A percentile compares a stretch with the other conserved stretches of the same genome.
Evolutionary conservation across 1,140 invertebrate species (phyloP).

Genomic region (Heterodera schachtii): DNA sequence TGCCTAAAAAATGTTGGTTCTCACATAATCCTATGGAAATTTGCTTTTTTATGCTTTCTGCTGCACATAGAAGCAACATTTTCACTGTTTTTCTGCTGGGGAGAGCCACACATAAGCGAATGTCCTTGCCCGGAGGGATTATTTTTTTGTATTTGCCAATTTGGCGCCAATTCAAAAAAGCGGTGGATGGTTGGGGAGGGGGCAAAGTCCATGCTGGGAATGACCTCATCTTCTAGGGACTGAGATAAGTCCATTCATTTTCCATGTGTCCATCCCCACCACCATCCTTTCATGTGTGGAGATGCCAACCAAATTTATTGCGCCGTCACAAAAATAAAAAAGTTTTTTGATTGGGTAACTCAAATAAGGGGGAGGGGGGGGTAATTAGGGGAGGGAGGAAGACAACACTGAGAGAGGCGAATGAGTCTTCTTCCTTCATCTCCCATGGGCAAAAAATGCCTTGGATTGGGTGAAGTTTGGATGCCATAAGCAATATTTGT

Average conservation of each 20-base stretch:
- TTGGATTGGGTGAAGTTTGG: background rate
- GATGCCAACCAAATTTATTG: background rate
- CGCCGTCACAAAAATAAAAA: background rate
- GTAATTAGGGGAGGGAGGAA: background rate
- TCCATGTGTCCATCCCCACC: no score
- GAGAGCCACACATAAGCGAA: no score
- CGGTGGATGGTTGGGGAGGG: no score
- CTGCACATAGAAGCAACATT: no score
- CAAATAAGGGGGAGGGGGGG: background rate
- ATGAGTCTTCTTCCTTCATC: background rate
- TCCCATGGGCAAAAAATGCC: background rate
- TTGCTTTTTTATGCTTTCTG: no score
- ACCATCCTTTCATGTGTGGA: no score
- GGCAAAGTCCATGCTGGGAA: background rate
- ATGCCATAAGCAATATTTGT: background rate
- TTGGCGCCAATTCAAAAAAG: background rate
- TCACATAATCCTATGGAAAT: no score
- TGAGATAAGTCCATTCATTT: background rate
- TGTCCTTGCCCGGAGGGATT: background rate
- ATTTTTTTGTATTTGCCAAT: background rate
- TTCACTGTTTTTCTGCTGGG: no score
- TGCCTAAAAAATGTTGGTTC: no score
- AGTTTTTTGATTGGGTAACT: background rate
- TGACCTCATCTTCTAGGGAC: background rate
- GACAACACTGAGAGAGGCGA: background rate